These are phyloP conservation scores for Opisthograptis luteolata DNA, from an alignment of 2,888 invertebrate genomes.

Conservation along the genomic window DNA sequence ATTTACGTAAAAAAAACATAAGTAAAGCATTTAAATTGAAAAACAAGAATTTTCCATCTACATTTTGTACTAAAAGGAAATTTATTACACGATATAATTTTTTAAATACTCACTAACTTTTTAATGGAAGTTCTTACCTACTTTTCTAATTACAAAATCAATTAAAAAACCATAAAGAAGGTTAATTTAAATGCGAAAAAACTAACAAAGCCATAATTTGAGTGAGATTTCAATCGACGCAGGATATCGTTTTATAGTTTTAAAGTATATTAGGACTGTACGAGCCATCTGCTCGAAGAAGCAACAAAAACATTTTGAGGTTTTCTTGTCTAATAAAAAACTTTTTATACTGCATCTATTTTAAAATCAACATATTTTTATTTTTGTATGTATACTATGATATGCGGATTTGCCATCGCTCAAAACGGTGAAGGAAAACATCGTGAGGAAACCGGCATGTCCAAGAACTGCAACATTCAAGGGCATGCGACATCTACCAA, in stretches of 20 bases:
- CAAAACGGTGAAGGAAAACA: too few relatives aligned
- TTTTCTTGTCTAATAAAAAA: too few relatives aligned
- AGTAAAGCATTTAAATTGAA: not conserved
- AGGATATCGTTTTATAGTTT: constrained; percentile 1
- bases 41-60: not conserved
- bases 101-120: too few relatives aligned
- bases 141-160: constrained; percentile 18
- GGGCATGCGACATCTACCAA: too few relatives aligned
- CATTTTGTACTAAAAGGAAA: not conserved
- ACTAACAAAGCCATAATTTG: constrained; percentile 12
- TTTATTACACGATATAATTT: too few relatives aligned
- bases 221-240: constrained; percentile 15
- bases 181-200: constrained; percentile 16
- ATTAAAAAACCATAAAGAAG: constrained; percentile 18
- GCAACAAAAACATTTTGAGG: not conserved
- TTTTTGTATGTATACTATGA: too few relatives aligned
- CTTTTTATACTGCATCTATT: too few relatives aligned
- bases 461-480: too few relatives aligned
- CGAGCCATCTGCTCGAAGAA: constrained; percentile 6
- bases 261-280: not conserved
- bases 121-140: constrained; percentile 9
- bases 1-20: not conserved
- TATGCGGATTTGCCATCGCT: too few relatives aligned
- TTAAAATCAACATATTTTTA: too few relatives aligned
- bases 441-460: too few relatives aligned